Conservation (phyloP, 2,888 invertebrate genomes). For the Pollenia angustigena region DNA sequence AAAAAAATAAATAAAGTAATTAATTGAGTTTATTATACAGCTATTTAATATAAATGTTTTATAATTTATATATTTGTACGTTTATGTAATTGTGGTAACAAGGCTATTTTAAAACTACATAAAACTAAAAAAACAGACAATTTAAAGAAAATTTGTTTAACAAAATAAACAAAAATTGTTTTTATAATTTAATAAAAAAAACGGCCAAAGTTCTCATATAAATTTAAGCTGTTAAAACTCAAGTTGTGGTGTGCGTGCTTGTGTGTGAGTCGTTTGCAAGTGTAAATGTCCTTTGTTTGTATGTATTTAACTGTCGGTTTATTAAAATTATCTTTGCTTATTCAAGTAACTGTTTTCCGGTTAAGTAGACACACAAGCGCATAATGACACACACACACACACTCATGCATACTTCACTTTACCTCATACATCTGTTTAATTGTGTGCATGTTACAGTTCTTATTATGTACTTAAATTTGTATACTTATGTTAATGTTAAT, state of each 20-base stretch:
- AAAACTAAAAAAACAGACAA: background rate
- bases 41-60: slow-evolving; percentile 18
- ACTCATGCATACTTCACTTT: background rate
- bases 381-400: background rate
- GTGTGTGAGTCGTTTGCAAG: too few species aligned
- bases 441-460: background rate
- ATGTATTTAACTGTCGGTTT: slow-evolving; percentile 7
- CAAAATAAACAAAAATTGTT: background rate
- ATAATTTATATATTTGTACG: background rate
- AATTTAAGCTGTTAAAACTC: too few species aligned
- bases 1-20: slow-evolving; percentile 38
- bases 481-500: slow-evolving; percentile 51
- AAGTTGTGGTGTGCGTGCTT: too few species aligned
- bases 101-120: background rate
- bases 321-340: slow-evolving; percentile 43
- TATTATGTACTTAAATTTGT: slow-evolving; percentile 29
- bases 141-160: background rate
- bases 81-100: background rate
- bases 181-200: too few species aligned
- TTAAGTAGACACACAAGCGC: background rate
- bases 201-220: too few species aligned
- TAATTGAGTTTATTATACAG: slow-evolving; percentile 29
- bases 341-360: slow-evolving; percentile 38
- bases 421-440: background rate
- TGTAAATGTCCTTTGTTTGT: background rate